Evolutionary conservation across 2,113 vertebrate species (phyloP), one percentile per base, ranked within the genome.

Genomic region (Dromas ardeola): DNA sequence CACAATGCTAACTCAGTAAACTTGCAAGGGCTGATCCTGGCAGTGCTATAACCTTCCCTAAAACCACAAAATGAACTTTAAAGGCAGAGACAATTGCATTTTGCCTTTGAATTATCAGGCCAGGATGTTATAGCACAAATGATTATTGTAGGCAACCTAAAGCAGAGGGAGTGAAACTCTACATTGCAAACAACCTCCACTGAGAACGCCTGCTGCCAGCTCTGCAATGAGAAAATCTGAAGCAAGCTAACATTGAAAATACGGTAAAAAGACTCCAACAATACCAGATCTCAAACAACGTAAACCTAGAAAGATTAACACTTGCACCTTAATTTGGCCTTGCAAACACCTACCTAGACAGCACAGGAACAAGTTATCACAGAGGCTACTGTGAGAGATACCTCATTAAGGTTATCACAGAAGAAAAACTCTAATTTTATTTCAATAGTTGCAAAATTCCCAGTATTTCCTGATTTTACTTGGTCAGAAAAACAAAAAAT

Each of bases 61-160:
- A 88, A 93, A 88, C 53, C 93, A 93, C 69, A 73, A 92, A 81
- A 32, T 9, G 4, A 90, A 78, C 84, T 93, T 80, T 85, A 70
- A 80, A 93, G 42, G 34, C 17, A 92, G 42, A 86, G 5, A 25
- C 22, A 82, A 93, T 67, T 70, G 42, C 13, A 27, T 83, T 86
- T 86, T 88, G 56, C 42, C 26, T 94, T 82, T 86, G 55, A 94
- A 78, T 90, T 86, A 47, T 58, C 74, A 76, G 67, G 26, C 62
- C 67, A 88, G 58, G 45, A 34, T 77, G 49, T 86, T 72, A 56
- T 32, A 88, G n/a, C 29, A 65, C 3, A 2, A 22, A 38, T 78
- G 7, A 81, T 78, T 83, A 70, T 40, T 92, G 67, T 42, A 88
- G 63, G 32, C 67, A 94, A 18, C 23, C 59, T 74, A 56, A 83